A percentile compares a stretch with the other conserved stretches of the same genome.
phyloP scores from a whole-genome alignment of 2,113 vertebrate species.

The Hoplias malabaricus region DNA sequence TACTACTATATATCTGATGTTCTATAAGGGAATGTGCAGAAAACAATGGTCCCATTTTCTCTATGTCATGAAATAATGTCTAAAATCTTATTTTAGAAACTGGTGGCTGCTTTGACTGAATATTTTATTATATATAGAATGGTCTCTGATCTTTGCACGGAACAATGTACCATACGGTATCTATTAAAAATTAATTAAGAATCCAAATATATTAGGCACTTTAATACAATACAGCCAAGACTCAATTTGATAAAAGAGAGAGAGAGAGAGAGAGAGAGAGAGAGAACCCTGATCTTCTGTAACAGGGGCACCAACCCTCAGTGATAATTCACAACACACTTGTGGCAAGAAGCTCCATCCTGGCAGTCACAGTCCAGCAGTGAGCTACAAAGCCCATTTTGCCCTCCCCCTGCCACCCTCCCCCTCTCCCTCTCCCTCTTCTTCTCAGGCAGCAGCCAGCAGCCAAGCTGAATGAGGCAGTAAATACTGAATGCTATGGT shows the following conservation, averaged over 20 bases:
- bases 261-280: not conserved
- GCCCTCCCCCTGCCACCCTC: not conserved
- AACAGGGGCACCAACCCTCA: conserved; percentile 5
- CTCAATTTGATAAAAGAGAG: not conserved
- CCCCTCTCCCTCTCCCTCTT: not conserved
- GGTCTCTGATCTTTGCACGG: no score
- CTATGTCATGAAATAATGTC: no score
- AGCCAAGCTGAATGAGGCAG: conserved; percentile 1
- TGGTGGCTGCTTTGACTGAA: no score
- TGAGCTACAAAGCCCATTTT: not conserved
- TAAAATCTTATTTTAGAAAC: no score
- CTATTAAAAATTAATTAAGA: no score
- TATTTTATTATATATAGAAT: no score
- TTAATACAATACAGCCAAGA: no score
- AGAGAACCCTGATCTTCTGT: not conserved
- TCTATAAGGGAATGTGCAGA: no score
- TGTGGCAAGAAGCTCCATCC: conserved; percentile 57
- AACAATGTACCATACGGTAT: no score
- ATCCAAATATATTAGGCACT: no score
- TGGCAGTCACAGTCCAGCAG: conserved; percentile 53
- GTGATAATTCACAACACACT: conserved; percentile 72
- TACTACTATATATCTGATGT: no score
- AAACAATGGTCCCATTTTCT: no score
- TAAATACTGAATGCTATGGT: conserved; percentile 26
- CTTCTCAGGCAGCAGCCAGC: not conserved